Conservation (phyloP, 2,113 vertebrate species). For the Lophotis ruficrista region DNA sequence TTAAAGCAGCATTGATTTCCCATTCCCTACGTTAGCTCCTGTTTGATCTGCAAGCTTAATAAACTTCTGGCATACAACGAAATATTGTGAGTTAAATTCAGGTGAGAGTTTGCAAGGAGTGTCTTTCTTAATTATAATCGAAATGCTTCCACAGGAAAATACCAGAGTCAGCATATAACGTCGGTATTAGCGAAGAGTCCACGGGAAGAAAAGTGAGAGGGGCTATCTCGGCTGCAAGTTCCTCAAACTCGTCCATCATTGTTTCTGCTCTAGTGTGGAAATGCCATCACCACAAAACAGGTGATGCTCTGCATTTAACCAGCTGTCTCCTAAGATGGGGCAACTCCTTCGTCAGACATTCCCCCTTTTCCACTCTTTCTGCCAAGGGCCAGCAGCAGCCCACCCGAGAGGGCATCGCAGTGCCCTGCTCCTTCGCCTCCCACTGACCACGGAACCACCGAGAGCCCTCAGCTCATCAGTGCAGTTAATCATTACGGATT, state of each 20-base stretch:
- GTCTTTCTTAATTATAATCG: slow-evolving; percentile 61
- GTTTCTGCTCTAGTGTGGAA: neutral
- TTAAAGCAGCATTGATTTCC: slow-evolving; percentile 53
- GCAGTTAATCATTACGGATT: accelerated
- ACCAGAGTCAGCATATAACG: neutral
- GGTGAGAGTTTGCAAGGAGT: slow-evolving; percentile 44
- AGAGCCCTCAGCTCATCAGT: accelerated
- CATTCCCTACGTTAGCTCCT: neutral
- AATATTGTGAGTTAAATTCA: slow-evolving; percentile 59
- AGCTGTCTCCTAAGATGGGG: accelerated
- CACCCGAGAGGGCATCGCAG: accelerated
- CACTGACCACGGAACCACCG: accelerated
- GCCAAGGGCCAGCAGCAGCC: neutral
- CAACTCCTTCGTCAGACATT: accelerated
- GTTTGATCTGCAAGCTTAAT: slow-evolving; percentile 56
- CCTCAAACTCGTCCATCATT: neutral
- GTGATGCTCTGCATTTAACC: neutral
- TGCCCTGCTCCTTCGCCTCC: accelerated
- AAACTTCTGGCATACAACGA: slow-evolving; percentile 67
- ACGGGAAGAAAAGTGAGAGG: neutral
- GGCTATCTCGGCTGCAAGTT: neutral
- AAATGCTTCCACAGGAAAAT: neutral
- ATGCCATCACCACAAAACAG: accelerated
- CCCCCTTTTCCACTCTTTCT: accelerated
- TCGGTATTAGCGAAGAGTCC: neutral